These are phyloP conservation scores for Triplophysa dalaica DNA, from an alignment of 2,113 vertebrate species.

Conservation along the genomic window DNA sequence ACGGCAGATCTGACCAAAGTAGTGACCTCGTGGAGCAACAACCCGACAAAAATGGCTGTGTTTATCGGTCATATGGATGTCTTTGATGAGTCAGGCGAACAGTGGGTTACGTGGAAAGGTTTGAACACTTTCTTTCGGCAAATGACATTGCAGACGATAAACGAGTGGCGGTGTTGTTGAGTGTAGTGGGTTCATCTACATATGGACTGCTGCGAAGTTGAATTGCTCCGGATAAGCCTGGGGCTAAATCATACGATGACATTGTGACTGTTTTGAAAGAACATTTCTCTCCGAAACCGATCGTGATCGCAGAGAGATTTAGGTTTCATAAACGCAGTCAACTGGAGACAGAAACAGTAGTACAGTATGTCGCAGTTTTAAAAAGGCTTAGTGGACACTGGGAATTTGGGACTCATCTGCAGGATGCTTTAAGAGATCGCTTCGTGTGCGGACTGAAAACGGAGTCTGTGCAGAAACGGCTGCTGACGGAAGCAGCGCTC, in stretches of 20 bases:
- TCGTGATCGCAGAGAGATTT: slow-evolving; percentile 34
- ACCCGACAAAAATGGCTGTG: slow-evolving; percentile 15
- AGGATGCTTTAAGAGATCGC: slow-evolving; percentile 63
- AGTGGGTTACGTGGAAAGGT: slow-evolving; percentile 24
- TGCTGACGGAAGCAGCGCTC: slow-evolving; percentile 47
- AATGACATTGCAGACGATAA: background rate
- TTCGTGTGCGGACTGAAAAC: slow-evolving; percentile 62
- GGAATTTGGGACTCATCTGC: slow-evolving; percentile 64
- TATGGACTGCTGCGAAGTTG: background rate
- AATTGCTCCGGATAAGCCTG: slow-evolving; percentile 8
- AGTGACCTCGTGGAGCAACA: background rate
- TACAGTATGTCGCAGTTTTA: slow-evolving; percentile 60
- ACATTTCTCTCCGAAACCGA: slow-evolving; percentile 4
- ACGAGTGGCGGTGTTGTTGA: no score
- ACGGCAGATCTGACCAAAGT: background rate
- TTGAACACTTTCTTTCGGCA: slow-evolving; percentile 16
- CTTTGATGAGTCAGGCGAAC: slow-evolving; percentile 14
- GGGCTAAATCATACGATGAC: background rate
- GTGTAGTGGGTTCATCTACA: no score
- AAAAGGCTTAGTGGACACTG: slow-evolving; percentile 36
- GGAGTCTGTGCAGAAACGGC: slow-evolving; percentile 58
- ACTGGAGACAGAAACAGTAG: slow-evolving; percentile 59
- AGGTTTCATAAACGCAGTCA: slow-evolving; percentile 52
- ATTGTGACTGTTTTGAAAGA: background rate
- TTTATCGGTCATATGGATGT: slow-evolving; percentile 2